A percentile compares a stretch with the other conserved stretches of the same genome.
Conservation (phyloP, 2,888 invertebrate genomes). For the Dysmachus trigonus region DNA sequence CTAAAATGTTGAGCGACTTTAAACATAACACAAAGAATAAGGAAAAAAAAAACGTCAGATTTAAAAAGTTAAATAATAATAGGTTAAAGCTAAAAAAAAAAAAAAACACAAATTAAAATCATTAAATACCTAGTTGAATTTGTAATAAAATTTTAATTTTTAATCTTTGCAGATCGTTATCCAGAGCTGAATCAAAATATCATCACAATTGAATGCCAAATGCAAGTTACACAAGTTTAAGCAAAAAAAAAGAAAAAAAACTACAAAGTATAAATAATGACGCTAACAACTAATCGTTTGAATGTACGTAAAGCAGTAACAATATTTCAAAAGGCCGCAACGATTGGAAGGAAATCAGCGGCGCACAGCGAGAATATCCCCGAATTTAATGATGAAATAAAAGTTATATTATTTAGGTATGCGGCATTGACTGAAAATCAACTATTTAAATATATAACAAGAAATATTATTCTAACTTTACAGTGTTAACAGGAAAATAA, state of each 20-base stretch:
- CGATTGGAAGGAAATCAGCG: constrained; percentile 12
- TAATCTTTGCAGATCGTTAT: constrained; percentile 11
- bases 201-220: constrained; percentile 21
- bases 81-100: too few species aligned
- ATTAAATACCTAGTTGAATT: too few species aligned
- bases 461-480: constrained; percentile 22
- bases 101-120: not conserved
- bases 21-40: too few species aligned
- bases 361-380: not conserved
- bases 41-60: too few species aligned
- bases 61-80: too few species aligned
- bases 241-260: too few species aligned
- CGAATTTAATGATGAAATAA: constrained; percentile 31
- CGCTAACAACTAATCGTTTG: not conserved
- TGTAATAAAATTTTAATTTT: not conserved
- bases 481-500: not conserved
- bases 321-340: not conserved
- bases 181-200: constrained; percentile 35
- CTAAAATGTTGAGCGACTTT: too few species aligned
- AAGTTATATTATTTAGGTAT: constrained; percentile 22
- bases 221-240: not conserved
- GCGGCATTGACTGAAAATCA: constrained; percentile 34
- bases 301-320: not conserved
- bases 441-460: not conserved
- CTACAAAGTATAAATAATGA: not conserved